Percentiles rank a stretch among this genome's conserved stretches.
Conservation (phyloP, 2,113 vertebrate genomes). For the Buteo buteo region DNA sequence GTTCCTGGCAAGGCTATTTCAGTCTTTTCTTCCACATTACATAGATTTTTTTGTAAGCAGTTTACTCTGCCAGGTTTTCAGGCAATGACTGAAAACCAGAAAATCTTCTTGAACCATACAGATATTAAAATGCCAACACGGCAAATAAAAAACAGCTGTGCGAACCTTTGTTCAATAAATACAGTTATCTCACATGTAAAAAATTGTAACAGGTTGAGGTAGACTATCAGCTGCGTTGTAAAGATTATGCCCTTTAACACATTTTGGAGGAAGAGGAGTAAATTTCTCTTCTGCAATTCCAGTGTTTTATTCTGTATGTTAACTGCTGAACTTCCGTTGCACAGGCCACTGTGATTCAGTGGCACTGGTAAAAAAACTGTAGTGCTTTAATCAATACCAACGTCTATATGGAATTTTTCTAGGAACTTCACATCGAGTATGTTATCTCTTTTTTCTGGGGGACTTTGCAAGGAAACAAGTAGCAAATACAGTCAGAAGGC, state of each 20-base stretch:
- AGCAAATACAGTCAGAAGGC: background rate
- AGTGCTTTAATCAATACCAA: background rate
- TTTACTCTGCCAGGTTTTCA: background rate
- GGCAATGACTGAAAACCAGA: background rate
- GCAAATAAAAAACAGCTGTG: background rate
- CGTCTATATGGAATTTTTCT: background rate
- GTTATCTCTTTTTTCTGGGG: background rate
- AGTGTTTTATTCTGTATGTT: background rate
- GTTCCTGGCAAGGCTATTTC: background rate
- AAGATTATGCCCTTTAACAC: background rate
- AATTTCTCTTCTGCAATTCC: background rate
- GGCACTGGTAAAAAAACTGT: background rate
- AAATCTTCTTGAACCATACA: background rate
- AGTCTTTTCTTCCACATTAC: background rate
- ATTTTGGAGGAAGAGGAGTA: background rate
- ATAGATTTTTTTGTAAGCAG: background rate
- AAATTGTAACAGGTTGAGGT: background rate
- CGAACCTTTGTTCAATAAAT: background rate
- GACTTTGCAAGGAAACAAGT: background rate
- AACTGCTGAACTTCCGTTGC: background rate
- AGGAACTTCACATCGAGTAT: background rate
- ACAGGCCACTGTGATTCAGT: background rate
- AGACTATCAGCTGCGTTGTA: background rate
- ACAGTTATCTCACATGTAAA: background rate
- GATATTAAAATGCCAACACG: background rate